Base-by-base conservation (phyloP, 2,888 invertebrate genomes). In the Apoda limacodes region DNA sequence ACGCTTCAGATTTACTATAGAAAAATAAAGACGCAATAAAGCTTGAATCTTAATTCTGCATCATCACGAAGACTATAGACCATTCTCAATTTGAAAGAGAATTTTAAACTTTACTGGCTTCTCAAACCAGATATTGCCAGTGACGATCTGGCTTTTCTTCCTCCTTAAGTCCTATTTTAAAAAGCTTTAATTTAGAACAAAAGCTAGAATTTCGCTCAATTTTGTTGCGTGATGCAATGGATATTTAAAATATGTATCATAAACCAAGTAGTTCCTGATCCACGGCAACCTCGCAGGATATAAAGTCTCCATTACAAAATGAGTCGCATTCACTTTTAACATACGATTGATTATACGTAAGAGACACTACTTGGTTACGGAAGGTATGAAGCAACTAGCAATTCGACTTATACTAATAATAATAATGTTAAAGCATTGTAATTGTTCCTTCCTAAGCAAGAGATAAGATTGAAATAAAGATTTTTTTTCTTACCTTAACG, bases 131-230 rank as follows among this genome's bases (percentile, higher is more conserved):
- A 28, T 22, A 12, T 22, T 28, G 14, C 12, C 28, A n/a, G 20
- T 22, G 28, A 28, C 17, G 28, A 28, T 15, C 21, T 28, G 22
- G 22, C 28, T 9, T 28, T 28, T 28, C 22, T 22, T 22, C 25
- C 17, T 43, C n/a, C n/a, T n/a, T 47, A 14, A 43, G 42, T 34
- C 43, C 46, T 40, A 34, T 37, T 34, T 40, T 42, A 28, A 39
- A 32, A 34, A 37, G 30, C 30, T 45, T 45, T 34, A 41, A 45
- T 45, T 5, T 41, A 29, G 41, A 15, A 40, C 41, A 43, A 45
- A 45, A 41, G 35, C 27, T 47, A 26, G 32, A 48, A 38, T 45
- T 48, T 44, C 22, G 46, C 11, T 46, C 48, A 14, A 47, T 44
- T 46, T 43, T 45, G 35, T 13, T 46, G 15, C 35, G 33, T 9